Conservation (phyloP, 2,113 vertebrate genomes). For the Peromyscus californicus region DNA sequence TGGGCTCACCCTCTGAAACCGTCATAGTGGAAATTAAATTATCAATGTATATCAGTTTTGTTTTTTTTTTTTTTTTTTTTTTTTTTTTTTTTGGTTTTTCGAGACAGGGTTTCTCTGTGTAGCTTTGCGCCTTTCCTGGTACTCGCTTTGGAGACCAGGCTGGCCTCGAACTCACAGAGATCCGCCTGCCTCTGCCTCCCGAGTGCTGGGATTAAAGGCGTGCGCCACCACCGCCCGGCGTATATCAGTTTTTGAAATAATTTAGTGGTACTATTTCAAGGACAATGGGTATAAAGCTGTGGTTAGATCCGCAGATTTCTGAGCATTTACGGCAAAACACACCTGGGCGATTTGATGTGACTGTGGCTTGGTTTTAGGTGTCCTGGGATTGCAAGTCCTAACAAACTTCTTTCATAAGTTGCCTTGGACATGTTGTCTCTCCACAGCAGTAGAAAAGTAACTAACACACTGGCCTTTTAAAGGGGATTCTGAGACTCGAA, state of each 20-base stretch:
- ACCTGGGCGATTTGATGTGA: neutral
- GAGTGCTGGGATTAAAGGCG: too few species aligned
- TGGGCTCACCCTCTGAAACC: neutral
- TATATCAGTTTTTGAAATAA: neutral
- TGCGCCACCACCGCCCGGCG: too few species aligned
- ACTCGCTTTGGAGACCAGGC: too few species aligned
- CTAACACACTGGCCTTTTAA: neutral
- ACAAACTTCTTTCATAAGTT: neutral
- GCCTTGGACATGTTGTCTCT: neutral
- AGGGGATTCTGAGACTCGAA: neutral
- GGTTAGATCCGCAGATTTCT: neutral
- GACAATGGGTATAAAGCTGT: neutral
- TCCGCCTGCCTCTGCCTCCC: too few species aligned
- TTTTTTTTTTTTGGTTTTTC: too few species aligned
- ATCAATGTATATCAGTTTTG: neutral
- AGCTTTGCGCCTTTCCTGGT: too few species aligned
- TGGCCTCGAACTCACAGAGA: too few species aligned
- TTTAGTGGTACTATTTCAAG: neutral
- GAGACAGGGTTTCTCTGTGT: too few species aligned
- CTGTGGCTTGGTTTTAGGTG: neutral
- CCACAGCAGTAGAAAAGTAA: neutral
- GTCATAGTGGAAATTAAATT: neutral
- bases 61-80: too few species aligned
- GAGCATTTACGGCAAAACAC: neutral
- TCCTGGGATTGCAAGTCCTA: neutral